Percentiles rank a stretch among this genome's conserved stretches.
These are phyloP conservation scores for Threskiornis aethiopicus DNA, from an alignment of 2,797 vertebrate genomes.

Conservation along the genomic window DNA sequence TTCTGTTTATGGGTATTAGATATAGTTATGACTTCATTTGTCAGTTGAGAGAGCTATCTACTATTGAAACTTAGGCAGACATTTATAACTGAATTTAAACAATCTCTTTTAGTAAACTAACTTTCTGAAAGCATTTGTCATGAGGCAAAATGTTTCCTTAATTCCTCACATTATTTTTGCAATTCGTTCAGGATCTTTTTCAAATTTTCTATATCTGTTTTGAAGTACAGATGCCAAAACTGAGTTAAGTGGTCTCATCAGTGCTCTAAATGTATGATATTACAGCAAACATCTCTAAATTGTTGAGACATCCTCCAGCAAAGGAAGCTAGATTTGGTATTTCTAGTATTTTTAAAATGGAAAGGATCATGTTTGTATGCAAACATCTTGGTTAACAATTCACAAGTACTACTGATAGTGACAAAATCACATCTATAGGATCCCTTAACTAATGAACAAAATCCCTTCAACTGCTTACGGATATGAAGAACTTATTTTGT, in stretches of 20 bases:
- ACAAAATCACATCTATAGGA: background rate
- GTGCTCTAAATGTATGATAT: background rate
- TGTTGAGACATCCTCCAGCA: background rate
- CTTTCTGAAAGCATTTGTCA: background rate
- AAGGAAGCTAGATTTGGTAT: background rate
- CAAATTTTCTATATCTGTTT: background rate
- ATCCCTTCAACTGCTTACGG: background rate
- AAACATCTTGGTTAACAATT: background rate
- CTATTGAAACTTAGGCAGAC: background rate
- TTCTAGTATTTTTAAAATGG: background rate
- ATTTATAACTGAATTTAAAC: background rate
- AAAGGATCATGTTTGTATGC: background rate
- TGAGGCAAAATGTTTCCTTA: background rate
- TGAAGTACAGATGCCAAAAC: background rate
- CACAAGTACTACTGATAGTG: background rate
- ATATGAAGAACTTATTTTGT: background rate
- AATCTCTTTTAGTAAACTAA: background rate
- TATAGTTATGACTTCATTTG: background rate
- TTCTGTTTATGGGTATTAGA: background rate
- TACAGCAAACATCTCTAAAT: background rate
- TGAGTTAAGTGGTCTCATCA: background rate
- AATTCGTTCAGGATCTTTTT: background rate
- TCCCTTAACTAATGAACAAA: background rate
- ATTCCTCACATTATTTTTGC: background rate
- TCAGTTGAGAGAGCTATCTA: background rate